phyloP scores from a whole-genome alignment of 2,113 vertebrate species.

The Osmerus mordax region DNA sequence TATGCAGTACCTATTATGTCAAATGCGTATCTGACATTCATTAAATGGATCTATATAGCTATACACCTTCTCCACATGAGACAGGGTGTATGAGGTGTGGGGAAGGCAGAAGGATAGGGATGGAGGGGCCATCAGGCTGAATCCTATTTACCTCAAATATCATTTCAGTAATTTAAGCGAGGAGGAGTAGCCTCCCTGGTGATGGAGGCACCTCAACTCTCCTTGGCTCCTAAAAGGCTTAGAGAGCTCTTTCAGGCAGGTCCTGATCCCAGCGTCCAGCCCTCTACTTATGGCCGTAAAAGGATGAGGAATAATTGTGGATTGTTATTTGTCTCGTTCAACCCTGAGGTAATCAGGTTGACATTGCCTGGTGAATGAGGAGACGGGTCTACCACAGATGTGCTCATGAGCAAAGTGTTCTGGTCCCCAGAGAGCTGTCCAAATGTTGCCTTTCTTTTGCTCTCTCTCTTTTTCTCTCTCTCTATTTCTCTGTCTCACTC shows the following conservation, averaged over 20 bases:
- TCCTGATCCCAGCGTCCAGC: constrained; percentile 51
- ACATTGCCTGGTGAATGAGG: constrained; percentile 70
- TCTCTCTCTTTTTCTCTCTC: constrained; percentile 19
- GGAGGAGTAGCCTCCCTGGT: constrained; percentile 42
- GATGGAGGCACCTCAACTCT: constrained; percentile 45
- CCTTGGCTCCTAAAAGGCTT: constrained; percentile 73
- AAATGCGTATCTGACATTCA: no score
- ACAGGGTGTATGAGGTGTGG: background rate
- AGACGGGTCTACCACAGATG: constrained; percentile 63
- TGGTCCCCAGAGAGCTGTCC: constrained; percentile 43
- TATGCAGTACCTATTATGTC: no score
- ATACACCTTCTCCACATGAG: no score
- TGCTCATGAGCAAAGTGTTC: constrained; percentile 65
- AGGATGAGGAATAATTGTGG: constrained; percentile 73
- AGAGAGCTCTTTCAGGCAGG: constrained; percentile 61
- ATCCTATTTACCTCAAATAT: constrained; percentile 78
- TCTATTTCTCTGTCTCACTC: constrained; percentile 1
- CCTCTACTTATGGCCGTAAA: constrained; percentile 64
- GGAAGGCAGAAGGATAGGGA: constrained; percentile 24
- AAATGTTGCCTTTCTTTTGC: constrained; percentile 44
- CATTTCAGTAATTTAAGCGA: constrained; percentile 73
- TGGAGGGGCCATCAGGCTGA: constrained; percentile 44
- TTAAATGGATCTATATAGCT: no score
- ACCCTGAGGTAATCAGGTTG: constrained; percentile 73
- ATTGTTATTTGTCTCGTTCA: constrained; percentile 69